phyloP scores from a whole-genome alignment of 64 coral and sea anemone genomes.

The Montipora sp. region DNA sequence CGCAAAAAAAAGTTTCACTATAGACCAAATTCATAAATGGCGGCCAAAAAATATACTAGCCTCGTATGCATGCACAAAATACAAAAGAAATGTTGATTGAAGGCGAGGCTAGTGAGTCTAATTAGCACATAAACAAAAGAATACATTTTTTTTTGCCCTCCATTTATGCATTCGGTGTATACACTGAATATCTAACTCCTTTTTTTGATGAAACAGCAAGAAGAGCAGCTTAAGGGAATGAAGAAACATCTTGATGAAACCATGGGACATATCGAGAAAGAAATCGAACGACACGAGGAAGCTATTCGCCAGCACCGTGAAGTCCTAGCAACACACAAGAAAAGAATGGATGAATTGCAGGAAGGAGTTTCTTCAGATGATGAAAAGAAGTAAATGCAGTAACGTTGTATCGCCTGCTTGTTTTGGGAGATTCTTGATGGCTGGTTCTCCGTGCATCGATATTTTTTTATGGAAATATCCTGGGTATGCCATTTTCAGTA shows the following conservation, averaged over 20 bases:
- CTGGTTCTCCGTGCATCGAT: too few relatives aligned
- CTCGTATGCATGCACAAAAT: too few relatives aligned
- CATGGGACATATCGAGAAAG: constrained; percentile 49
- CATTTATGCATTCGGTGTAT: too few relatives aligned
- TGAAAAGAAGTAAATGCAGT: not conserved
- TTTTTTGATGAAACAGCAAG: constrained; percentile 38
- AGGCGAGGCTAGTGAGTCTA: too few relatives aligned
- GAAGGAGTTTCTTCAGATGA: constrained; percentile 16
- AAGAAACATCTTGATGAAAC: constrained; percentile 52
- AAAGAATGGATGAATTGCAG: constrained; percentile 17
- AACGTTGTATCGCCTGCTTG: not conserved
- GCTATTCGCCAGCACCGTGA: constrained; percentile 62
- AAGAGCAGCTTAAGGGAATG: constrained; percentile 61
- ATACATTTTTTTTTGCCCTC: too few relatives aligned
- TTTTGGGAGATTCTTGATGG: not conserved
- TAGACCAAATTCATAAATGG: too few relatives aligned
- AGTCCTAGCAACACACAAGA: constrained; percentile 51
- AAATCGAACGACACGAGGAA: constrained; percentile 74
- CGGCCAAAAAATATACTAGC: too few relatives aligned
- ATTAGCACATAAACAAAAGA: too few relatives aligned
- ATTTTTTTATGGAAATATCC: too few relatives aligned
- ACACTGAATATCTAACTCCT: not conserved
- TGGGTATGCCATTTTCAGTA: not conserved
- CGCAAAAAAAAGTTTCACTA: too few relatives aligned
- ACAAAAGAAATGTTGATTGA: too few relatives aligned